A percentile compares a stretch with the other conserved stretches of the same genome.
phyloP scores from a whole-genome alignment of 2,113 vertebrate genomes.

The Aptenodytes patagonicus region DNA sequence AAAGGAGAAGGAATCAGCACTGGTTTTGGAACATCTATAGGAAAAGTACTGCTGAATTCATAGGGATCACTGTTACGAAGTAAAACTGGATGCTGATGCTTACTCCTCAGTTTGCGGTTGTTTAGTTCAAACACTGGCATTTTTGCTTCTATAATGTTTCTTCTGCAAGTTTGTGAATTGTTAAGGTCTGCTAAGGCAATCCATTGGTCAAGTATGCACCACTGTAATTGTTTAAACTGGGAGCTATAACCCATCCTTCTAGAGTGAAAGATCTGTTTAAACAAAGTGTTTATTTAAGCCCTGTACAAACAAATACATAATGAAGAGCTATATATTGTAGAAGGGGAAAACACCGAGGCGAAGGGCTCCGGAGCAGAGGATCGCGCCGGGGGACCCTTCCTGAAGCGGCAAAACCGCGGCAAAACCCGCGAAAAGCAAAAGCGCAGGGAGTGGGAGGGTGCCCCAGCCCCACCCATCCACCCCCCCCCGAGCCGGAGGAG shows the following conservation, averaged over 20 bases:
- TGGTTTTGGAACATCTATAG: background rate
- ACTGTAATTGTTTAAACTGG: background rate
- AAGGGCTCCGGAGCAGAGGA: too few relatives aligned
- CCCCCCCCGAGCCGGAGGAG: too few relatives aligned
- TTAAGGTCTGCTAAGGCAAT: background rate
- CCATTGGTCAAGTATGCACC: background rate
- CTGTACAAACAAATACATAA: background rate
- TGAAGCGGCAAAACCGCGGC: too few relatives aligned
- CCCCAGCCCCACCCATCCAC: too few relatives aligned
- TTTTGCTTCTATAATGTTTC: background rate
- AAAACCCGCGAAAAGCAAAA: too few relatives aligned
- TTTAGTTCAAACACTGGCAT: background rate
- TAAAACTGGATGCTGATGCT: background rate
- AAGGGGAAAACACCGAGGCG: too few relatives aligned
- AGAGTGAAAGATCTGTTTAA: background rate
- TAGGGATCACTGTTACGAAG: background rate
- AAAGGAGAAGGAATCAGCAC: background rate
- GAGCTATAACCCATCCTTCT: background rate
- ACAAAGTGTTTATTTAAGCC: background rate
- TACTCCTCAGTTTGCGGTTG: background rate
- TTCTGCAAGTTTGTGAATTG: background rate
- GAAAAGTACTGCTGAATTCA: background rate
- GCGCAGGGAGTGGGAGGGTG: too few relatives aligned
- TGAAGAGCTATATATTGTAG: background rate
- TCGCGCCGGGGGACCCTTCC: too few relatives aligned